Base-by-base conservation (phyloP, 2,113 vertebrate species). In the Buteo buteo region DNA sequence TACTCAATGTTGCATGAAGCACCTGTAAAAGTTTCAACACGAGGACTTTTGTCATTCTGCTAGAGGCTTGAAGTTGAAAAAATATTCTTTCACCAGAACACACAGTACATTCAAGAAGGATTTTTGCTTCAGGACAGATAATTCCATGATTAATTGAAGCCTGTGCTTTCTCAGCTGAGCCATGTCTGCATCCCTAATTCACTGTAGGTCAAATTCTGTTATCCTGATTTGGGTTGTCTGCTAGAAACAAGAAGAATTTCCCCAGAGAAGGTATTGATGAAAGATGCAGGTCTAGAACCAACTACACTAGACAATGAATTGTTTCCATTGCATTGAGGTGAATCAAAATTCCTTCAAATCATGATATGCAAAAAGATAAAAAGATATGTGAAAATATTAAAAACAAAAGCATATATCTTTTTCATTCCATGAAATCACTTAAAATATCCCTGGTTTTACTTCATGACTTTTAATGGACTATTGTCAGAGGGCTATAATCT, bases 1-100 rank as follows among this genome's bases (percentile, higher is more conserved):
- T 77, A 80, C 71, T 94, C 89, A 70, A 34, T 2, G 14, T 95
- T 94, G 84, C 32, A 8, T 91, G 94, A 94, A 95, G 78, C 84
- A 94, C 92, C 89, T 93, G 88, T 87, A 66, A 45, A 90, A 76
- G 78, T 97, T 95, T 93, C 89, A 96, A 20, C 86, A 64, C 32
- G 47, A 67, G 45, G 67, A 88, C 21, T 84, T 93, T n/a, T 66
- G 50, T 77, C 70, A 71, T 77, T 77, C 91, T 95, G 55, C 64
- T 78, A 52, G 58, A 62, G 50, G 38, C 62, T 32, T 82, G 70
- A 79, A 93, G 44, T 3, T 69, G 62, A 82, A 94, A 96, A 91
- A 79, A 66, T 42, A 62, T 26, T 77, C 81, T 80, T 26, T 85
- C 17, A 3, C 45, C 64, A 49, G 67, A 84, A 57, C 21, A 42